Percentiles rank a stretch among this genome's conserved stretches.
Evolutionary conservation across 2,113 vertebrate species (phyloP).

Genomic region (Etia nguti): DNA sequence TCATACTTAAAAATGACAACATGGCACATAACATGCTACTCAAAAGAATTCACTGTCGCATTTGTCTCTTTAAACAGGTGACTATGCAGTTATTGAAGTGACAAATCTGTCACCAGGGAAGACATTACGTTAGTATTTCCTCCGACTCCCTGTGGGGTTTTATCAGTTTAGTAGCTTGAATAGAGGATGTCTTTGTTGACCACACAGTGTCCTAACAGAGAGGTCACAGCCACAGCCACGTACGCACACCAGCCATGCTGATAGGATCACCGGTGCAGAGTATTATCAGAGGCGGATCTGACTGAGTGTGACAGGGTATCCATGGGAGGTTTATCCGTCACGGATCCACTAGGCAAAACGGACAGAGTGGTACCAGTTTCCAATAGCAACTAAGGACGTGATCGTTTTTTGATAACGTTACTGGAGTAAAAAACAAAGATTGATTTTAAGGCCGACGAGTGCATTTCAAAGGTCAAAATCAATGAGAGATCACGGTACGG

Average conservation of each 20-base stretch:
- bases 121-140: constrained; percentile 17
- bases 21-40: background rate
- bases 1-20: background rate
- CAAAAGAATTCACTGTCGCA: background rate
- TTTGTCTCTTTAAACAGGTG: background rate
- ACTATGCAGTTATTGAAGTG: background rate
- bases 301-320: background rate
- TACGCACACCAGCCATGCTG: background rate
- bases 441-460: background rate
- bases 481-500: background rate
- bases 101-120: background rate
- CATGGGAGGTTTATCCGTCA: background rate
- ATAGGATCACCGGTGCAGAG: constrained; percentile 20
- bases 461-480: background rate
- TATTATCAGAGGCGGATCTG: constrained; percentile 17
- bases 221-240: background rate
- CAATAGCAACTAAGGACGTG: background rate
- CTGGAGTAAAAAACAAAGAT: background rate
- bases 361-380: background rate
- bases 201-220: background rate
- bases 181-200: background rate
- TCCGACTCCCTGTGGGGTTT: constrained; percentile 1
- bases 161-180: background rate
- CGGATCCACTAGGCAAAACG: background rate
- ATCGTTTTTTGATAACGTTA: background rate